phyloP scores from a whole-genome alignment of 2,797 vertebrate species.

The Microctenopoma lineatum region DNA sequence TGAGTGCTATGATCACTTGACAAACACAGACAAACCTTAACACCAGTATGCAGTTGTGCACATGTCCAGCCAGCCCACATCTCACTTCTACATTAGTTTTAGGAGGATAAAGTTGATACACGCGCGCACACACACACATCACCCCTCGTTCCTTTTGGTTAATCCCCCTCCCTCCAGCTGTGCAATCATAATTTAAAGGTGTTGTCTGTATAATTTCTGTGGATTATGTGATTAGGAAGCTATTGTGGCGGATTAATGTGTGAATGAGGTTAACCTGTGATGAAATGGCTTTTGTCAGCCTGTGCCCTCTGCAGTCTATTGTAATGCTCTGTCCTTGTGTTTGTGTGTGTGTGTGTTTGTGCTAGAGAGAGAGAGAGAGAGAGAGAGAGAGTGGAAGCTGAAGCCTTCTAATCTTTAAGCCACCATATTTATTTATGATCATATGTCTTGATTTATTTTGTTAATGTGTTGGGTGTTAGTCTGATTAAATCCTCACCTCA shows the following conservation, averaged over 20 bases:
- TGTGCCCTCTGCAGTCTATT: conserved; percentile 67
- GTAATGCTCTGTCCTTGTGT: conserved; percentile 62
- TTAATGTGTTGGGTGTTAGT: conserved; percentile 63
- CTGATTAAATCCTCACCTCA: conserved; percentile 45
- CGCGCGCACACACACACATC: conserved; percentile 20
- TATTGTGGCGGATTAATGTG: conserved; percentile 85
- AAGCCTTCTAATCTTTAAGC: conserved; percentile 70
- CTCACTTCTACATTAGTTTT: conserved; percentile 37
- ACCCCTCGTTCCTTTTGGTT: conserved; percentile 68
- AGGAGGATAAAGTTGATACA: conserved; percentile 20
- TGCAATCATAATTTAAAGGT: conserved; percentile 88
- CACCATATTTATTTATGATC: conserved; percentile 72
- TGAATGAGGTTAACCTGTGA: conserved; percentile 81
- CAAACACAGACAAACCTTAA: conserved; percentile 40
- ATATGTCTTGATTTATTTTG: conserved; percentile 73
- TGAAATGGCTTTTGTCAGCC: conserved; percentile 85
- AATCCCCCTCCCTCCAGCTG: conserved; percentile 77
- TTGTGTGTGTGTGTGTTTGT: conserved; percentile 35
- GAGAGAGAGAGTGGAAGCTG: conserved; percentile 57
- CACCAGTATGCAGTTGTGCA: conserved; percentile 11
- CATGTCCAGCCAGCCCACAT: conserved; percentile 9
- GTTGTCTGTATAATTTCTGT: conserved; percentile 84
- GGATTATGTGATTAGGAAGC: conserved; percentile 88
- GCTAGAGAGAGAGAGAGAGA: not conserved
- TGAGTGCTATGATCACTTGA: conserved; percentile 62